A percentile compares a stretch with the other conserved stretches of the same genome.
phyloP scores from a whole-genome alignment of 1,140 invertebrate genomes.

The Gryon sp. region DNA sequence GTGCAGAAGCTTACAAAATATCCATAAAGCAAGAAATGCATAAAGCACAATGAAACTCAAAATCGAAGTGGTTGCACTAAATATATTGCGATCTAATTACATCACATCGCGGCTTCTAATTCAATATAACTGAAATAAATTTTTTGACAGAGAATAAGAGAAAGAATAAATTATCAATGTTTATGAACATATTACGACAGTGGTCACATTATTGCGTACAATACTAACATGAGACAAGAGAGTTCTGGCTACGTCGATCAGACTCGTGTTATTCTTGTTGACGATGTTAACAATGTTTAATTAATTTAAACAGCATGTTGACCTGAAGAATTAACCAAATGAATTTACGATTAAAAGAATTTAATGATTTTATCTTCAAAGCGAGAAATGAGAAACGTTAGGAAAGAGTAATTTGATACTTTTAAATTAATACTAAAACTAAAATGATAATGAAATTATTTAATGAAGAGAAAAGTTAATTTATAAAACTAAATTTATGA shows the following conservation, averaged over 20 bases:
- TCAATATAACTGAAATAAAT: conserved; percentile 33
- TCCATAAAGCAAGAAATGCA: conserved; percentile 6
- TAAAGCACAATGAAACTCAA: conserved; percentile 22
- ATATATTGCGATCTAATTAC: conserved; percentile 51
- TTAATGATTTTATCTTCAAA: too few relatives aligned
- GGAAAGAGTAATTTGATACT: too few relatives aligned
- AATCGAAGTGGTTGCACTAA: conserved; percentile 19
- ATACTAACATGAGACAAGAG: neutral
- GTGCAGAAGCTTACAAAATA: too few relatives aligned
- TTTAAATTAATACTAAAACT: too few relatives aligned
- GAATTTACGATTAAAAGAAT: conserved; percentile 25
- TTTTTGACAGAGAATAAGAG: conserved; percentile 24
- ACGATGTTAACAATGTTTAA: conserved; percentile 33
- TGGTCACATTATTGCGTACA: conserved; percentile 25
- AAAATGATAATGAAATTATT: too few relatives aligned
- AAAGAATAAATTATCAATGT: conserved; percentile 50
- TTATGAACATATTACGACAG: conserved; percentile 7
- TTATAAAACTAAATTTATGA: too few relatives aligned
- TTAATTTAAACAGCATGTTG: conserved; percentile 19
- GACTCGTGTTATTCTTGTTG: conserved; percentile 33
- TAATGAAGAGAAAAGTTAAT: too few relatives aligned
- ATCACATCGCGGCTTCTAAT: conserved; percentile 41
- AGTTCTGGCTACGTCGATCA: conserved; percentile 36
- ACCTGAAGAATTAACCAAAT: conserved; percentile 31
- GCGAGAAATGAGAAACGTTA: too few relatives aligned